Evolutionary conservation across 23 tunicate species (phyloP), one percentile per base, ranked within the genome.

Genomic region (Corella eumyota): DNA sequence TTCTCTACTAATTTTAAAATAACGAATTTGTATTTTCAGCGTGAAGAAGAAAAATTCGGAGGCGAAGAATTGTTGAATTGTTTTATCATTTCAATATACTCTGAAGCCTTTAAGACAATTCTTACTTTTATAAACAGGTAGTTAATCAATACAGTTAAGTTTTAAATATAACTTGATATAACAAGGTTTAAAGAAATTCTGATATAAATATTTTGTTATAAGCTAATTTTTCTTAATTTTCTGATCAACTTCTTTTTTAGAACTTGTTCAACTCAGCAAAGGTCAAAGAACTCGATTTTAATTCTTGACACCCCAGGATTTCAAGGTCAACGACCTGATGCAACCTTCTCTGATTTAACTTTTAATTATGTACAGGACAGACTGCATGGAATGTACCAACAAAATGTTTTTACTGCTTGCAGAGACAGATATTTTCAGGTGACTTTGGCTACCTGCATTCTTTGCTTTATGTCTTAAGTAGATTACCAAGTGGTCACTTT

Each of bases 341-440:
- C 76, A 5, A 35, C 94, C 15, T 68, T 62, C 31, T 69, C 67
- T 17, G 95, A 86, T 35, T 47, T 92, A 22, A 65, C 79, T 13
- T 92, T 64, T 65, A 92, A 92, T 68, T 83, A 83, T 65, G 62
- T 78, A 1, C 93, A 92, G 56, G 98, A 92, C 34, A 60, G 91
- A 9, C 37, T 90, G 31, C 84, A 81, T 30, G 66, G 65, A 25
- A 32, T 79, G 30, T 71, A 64, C 51, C 73, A 90, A 52, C 65
- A 74, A 19, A 71, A 83, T 38, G 61, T 79, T 4, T 79, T 83
- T 48, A 70, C 79, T 5, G 55, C 46, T 17, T 40, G 34, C 49
- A 30, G 66, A 27, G 80, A 92, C 25, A 56, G 82, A 6, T 92
- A 92, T 54, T 61, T 72, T 34, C 91, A 90, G 71, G 98, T 81